Percentiles rank a stretch among this genome's conserved stretches.
These are phyloP conservation scores for Nebria brevicollis DNA, from an alignment of 2,888 invertebrate genomes.

Conservation along the genomic window DNA sequence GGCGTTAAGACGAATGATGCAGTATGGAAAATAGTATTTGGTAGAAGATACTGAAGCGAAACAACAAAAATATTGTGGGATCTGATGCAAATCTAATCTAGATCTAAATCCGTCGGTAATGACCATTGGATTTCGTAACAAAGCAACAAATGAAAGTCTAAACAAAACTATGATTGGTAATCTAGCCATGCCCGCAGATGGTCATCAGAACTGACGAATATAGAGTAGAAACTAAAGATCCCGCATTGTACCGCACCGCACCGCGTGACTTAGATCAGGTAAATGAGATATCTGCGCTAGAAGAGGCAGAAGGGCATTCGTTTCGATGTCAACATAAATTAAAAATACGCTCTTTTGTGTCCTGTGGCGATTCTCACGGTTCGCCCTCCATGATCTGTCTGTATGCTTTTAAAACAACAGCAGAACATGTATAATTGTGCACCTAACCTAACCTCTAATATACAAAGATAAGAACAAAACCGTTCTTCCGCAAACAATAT, in stretches of 20 bases:
- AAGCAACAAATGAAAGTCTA: neutral
- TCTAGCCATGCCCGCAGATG: neutral
- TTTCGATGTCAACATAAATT: slow-evolving; percentile 17
- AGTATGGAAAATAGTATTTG: too few species aligned
- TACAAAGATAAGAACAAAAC: neutral
- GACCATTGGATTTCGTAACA: neutral
- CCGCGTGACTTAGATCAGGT: neutral
- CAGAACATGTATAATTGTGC: slow-evolving; percentile 6
- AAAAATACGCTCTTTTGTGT: slow-evolving; percentile 16
- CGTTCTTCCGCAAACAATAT: neutral
- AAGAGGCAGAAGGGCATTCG: slow-evolving; percentile 1
- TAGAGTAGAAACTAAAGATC: neutral
- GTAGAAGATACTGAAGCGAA: neutral
- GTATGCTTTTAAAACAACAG: slow-evolving; percentile 5
- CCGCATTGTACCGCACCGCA: neutral
- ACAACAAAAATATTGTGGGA: neutral
- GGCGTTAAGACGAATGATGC: too few species aligned
- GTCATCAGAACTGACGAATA: neutral
- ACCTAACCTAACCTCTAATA: neutral
- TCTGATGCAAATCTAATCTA: neutral
- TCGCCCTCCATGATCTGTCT: slow-evolving; percentile 1
- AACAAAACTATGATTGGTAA: neutral
- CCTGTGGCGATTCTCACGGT: slow-evolving; percentile 12
- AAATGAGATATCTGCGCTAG: neutral
- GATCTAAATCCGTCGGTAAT: neutral